Evolutionary conservation across 1,140 invertebrate genomes (phyloP).

Genomic region (Anoplophora glabripennis): DNA sequence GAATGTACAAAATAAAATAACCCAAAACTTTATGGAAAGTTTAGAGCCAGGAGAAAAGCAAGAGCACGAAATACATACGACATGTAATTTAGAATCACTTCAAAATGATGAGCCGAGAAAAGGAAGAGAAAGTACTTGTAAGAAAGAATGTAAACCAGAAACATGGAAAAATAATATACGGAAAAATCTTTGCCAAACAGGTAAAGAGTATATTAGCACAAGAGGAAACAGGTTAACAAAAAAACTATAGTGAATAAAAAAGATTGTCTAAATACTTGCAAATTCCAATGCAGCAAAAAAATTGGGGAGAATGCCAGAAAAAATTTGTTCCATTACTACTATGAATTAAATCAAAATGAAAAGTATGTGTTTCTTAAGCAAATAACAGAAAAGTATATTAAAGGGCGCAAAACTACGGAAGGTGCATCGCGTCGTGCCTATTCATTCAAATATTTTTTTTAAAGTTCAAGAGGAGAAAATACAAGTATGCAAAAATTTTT

Average conservation of each 20-base stretch:
- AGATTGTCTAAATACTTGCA: conserved; percentile 10
- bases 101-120: too few species aligned
- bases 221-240: conserved; percentile 1
- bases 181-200: conserved; percentile 9
- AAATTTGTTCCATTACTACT: conserved; percentile 8
- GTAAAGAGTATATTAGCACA: conserved; percentile 11
- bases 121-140: conserved; percentile 2
- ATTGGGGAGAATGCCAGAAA: conserved; percentile 6
- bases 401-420: conserved; percentile 9
- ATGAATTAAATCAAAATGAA: conserved; percentile 17
- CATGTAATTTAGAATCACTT: too few species aligned
- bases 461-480: conserved; percentile 12
- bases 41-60: too few species aligned
- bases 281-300: conserved; percentile 7
- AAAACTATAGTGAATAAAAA: conserved; percentile 10
- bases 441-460: conserved; percentile 9
- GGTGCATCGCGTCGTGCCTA: conserved; percentile 6
- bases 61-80: too few species aligned
- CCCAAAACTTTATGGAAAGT: too few species aligned
- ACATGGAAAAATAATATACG: conserved; percentile 11
- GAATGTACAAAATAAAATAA: too few species aligned
- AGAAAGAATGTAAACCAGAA: conserved; percentile 11
- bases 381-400: conserved; percentile 10
- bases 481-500: conserved; percentile 4
- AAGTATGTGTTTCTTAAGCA: conserved; percentile 16